Evolutionary conservation across 1,140 invertebrate species (phyloP), one percentile per base, ranked within the genome.

Genomic region (Agrilus planipennis): DNA sequence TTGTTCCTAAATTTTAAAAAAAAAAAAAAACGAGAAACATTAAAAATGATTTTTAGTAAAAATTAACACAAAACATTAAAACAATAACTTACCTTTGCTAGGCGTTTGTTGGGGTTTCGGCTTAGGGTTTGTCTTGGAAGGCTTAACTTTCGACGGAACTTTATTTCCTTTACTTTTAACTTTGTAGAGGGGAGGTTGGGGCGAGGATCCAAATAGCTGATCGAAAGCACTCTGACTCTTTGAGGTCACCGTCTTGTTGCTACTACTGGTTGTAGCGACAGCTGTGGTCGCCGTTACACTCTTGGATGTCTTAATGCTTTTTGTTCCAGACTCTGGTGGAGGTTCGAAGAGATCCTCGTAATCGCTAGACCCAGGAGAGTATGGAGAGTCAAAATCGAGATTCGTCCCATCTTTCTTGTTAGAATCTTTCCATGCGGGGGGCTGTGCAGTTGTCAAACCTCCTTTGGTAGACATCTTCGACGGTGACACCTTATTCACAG

Each of bases 261-360:
- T 42, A 42, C 55, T 52, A 43, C 48, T 42, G 51, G 38, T 5
- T 5, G 32, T 17, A n/a, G 22, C 32, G 36, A 17, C 3, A n/a
- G n/a, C n/a, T n/a, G n/a, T n/a, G n/a, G n/a, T n/a, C n/a, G n/a
- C n/a, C n/a, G n/a, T n/a, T n/a, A n/a, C n/a, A 46, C 49, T 34
- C 34, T 31, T 40, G 51, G 38, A 44, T 52, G 20, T 41, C 12
- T 46, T 37, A 34, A 14, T 28, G 29, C 61, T 67, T 14, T 62
- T 63, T 44, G 62, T 64, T n/a, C n/a, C n/a, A n/a, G n/a, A n/a
- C 18, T 69, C 69, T n/a, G 67, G 64, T 14, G 84, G 84, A 18
- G 86, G 84, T 63, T 87, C 83, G 64, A 89, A 89, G 23, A 89
- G 68, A 58, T 88, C 86, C 53, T 86, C 82, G 50, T 83, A 86